These are phyloP conservation scores for Riptortus pedestris DNA, from an alignment of 1,140 invertebrate genomes.

Conservation along the genomic window DNA sequence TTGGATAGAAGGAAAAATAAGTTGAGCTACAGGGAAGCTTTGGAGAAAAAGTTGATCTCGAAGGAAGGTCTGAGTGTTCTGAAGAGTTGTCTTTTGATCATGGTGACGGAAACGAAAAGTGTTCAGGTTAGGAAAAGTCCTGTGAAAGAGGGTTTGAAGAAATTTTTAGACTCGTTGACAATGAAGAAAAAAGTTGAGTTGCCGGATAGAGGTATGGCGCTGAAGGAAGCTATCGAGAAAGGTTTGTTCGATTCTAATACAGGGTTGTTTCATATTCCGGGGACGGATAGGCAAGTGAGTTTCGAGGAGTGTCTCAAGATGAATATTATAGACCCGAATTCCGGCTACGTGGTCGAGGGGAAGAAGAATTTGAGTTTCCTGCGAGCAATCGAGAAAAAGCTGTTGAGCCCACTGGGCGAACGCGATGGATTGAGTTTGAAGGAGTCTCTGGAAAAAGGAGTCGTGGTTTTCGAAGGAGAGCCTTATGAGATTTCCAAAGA, in stretches of 20 bases:
- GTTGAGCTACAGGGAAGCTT: constrained; percentile 73
- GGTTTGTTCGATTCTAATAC: constrained; percentile 67
- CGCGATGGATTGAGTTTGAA: constrained; percentile 62
- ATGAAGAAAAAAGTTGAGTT: constrained; percentile 49
- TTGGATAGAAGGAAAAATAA: constrained; percentile 64
- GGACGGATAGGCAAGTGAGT: constrained; percentile 70
- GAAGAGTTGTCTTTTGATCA: constrained; percentile 71
- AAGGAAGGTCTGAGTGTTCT: constrained; percentile 73
- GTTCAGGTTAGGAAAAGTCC: constrained; percentile 58
- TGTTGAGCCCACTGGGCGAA: constrained; percentile 66
- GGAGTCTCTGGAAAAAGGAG: constrained; percentile 60
- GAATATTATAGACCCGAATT: constrained; percentile 71
- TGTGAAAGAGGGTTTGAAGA: constrained; percentile 51
- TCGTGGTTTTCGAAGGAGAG: constrained; percentile 48
- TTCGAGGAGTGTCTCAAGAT: constrained; percentile 79
- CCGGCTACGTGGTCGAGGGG: constrained; percentile 66
- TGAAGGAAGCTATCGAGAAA: constrained; percentile 64
- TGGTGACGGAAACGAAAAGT: constrained; percentile 69
- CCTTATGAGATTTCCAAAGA: constrained; percentile 35
- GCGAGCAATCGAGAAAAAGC: constrained; percentile 63
- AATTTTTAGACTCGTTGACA: constrained; percentile 12
- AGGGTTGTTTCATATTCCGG: constrained; percentile 77
- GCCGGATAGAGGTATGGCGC: constrained; percentile 69
- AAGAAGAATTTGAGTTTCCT: constrained; percentile 57
- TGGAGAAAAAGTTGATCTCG: constrained; percentile 71